Base-by-base conservation (phyloP, 2,113 vertebrate genomes). In the Potamarius usumacintae region DNA sequence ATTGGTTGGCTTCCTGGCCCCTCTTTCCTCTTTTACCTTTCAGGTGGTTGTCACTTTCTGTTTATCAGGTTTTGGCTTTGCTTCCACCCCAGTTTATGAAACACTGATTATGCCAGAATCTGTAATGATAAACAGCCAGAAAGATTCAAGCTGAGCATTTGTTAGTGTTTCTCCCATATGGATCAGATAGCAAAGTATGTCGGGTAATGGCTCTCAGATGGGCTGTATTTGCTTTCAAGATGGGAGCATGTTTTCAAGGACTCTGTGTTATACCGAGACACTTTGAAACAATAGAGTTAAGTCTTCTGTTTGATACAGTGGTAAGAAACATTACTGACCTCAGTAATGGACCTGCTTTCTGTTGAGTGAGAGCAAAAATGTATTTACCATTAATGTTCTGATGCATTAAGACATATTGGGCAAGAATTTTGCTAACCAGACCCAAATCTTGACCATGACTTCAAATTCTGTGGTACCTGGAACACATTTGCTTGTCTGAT, bases 181-280 rank as follows among this genome's bases (percentile, higher is more conserved):
- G 87, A 84, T 82, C 79, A 89, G 86, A 89, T 86, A 89, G 85
- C 82, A 85, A 86, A 89, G 82, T 82, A 86, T 72, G 80, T 76
- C 84, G 76, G 85, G 62, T 92, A 90, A 92, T 91, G 80, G 87
- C 65, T 91, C 81, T 90, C 90, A 92, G 88, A 92, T 92, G 90
- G 83, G 69, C 63, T 22, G 9, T 53, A 57, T 69, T 78, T 84
- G 78, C 87, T 67, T 85, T 82, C 42, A 63, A 80, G 65, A 42
- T 42, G 42, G 48, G 18, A 71, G 71, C 17, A 55, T 81, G 72
- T 83, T 67, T 50, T 55, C 10, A 71, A 60, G 57, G 67, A 83
- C 57, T 83, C 71, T 57, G 52, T 87, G 81, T 78, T 18, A 53
- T 74, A 27, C 52, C 62, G 58, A 82, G 63, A 86, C 60, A 81